Evolutionary conservation across 1,140 invertebrate genomes (phyloP), one percentile per base, ranked within the genome.

Genomic region (Aphis gossypii): DNA sequence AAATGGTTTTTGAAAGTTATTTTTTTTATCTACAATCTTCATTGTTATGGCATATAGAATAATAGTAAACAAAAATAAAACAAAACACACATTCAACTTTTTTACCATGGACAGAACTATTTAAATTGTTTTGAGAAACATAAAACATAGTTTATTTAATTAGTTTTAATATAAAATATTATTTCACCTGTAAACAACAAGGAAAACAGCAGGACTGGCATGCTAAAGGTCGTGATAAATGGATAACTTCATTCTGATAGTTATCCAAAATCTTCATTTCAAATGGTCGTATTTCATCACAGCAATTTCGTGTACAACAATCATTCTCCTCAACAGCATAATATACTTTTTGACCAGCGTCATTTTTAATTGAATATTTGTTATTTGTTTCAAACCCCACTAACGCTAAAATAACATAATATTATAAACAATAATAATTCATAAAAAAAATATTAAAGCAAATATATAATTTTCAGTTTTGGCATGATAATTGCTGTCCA

Each of bases 311-410:
- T 7, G 96, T 97, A 94, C 97, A 97, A 94, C 97, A 97, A 95
- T 97, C 97, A 83, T 97, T 98, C 93, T 98, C 97, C 96, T 99
- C 98, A 14, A 97, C 96, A 41, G 98, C 98, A 95, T 97, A 97
- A 95, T 97, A 99, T 1, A 99, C 96, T 95, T 97, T 97, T 95
- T 98, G 97, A 1, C 98, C 97, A 68, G 96, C 94, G 93, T 96
- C 96, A 95, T 97, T 98, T 95, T 97, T 97, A 38, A 98, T 96
- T 14, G 96, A 97, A 95, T 97, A 98, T 95, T 98, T 98, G 95
- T 98, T 99, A 94, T 97, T 97, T n/a, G 97, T 98, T 95, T 98
- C 98, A 95, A 97, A 98, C n/a, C 97, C 97, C 94, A 97, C 97
- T 94, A 98, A 96, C 38, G 97, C 97, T 97, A 94, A 92, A 95